Conservation (phyloP, 2,113 vertebrate genomes). For the Conger conger region DNA sequence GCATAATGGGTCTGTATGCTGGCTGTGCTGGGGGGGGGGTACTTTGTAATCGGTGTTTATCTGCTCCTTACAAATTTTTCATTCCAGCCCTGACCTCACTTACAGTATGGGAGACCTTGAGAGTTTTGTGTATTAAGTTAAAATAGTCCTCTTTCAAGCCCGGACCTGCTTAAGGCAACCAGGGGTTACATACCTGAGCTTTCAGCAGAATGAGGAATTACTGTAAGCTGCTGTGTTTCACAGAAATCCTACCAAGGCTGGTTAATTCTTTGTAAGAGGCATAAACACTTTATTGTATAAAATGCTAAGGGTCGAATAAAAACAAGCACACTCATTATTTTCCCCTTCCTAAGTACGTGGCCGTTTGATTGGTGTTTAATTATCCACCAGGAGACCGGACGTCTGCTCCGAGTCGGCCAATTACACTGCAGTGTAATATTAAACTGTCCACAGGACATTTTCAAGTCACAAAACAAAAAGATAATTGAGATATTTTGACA, state of each 20-base stretch:
- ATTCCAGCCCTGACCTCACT: background rate
- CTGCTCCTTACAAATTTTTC: background rate
- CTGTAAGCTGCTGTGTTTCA: background rate
- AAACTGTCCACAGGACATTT: slow-evolving; percentile 23
- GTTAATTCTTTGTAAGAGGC: background rate
- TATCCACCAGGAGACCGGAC: slow-evolving; percentile 11
- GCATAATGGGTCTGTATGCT: no score
- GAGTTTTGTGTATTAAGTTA: background rate
- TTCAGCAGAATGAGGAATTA: background rate
- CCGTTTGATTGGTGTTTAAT: slow-evolving; percentile 35
- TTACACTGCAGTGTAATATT: slow-evolving; percentile 37
- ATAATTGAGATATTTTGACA: slow-evolving; percentile 67
- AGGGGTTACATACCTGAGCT: no score
- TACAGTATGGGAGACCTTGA: background rate
- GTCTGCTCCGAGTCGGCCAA: slow-evolving; percentile 35
- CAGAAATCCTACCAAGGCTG: background rate
- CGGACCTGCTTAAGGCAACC: background rate
- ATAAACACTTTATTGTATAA: background rate
- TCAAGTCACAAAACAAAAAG: slow-evolving; percentile 48
- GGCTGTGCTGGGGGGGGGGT: no score
- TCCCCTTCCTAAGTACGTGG: background rate
- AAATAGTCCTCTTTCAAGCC: background rate
- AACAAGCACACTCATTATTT: background rate
- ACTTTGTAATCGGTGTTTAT: background rate
- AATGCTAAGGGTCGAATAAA: background rate